These are phyloP conservation scores for Centropus bengalensis DNA, from an alignment of 2,113 vertebrate genomes.

Conservation along the genomic window DNA sequence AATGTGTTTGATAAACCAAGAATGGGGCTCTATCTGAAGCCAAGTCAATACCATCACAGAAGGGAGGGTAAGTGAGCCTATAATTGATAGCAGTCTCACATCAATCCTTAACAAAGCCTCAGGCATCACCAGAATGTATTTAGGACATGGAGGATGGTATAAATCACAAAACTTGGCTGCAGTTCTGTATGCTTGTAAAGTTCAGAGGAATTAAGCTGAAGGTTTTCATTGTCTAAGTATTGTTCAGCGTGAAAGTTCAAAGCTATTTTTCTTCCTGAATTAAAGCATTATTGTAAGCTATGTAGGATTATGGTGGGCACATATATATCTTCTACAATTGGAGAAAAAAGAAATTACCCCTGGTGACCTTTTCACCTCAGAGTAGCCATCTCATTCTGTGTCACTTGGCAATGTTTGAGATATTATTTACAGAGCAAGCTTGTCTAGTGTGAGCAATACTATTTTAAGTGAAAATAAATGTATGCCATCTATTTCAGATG, in stretches of 20 bases:
- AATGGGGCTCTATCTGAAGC: neutral
- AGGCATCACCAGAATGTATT: neutral
- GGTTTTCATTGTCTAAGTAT: neutral
- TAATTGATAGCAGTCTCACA: neutral
- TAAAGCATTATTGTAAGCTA: neutral
- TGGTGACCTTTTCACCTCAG: neutral
- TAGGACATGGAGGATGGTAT: neutral
- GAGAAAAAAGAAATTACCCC: neutral
- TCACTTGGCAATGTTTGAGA: neutral
- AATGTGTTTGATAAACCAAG: neutral
- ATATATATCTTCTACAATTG: neutral
- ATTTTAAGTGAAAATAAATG: neutral
- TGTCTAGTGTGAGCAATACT: neutral
- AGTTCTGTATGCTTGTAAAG: neutral
- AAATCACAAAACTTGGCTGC: neutral
- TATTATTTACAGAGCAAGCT: neutral
- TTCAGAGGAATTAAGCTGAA: constrained; percentile 5
- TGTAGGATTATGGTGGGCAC: neutral
- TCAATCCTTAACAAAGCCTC: neutral
- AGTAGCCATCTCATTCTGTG: neutral
- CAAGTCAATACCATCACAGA: neutral
- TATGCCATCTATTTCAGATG: neutral
- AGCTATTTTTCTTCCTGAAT: constrained; percentile 20
- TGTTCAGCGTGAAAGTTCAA: neutral
- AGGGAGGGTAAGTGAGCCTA: neutral